phyloP scores from a whole-genome alignment of 2,888 invertebrate genomes.

The Parelbella ahira region DNA sequence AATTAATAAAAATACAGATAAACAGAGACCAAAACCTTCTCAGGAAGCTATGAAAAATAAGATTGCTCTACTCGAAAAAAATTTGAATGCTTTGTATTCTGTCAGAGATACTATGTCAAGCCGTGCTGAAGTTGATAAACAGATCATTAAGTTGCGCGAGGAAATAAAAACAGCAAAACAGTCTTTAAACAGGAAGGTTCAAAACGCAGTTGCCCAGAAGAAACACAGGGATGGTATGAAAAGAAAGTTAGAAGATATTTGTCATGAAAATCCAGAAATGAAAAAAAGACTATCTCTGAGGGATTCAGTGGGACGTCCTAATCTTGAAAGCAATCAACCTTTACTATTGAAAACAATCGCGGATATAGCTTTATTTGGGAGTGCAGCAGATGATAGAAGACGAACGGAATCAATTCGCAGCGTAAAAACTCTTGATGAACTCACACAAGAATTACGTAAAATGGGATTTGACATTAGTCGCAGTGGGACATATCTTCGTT shows the following conservation, averaged over 20 bases:
- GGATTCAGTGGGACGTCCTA: constrained; percentile 35
- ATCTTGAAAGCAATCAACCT: constrained; percentile 33
- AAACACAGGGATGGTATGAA: constrained; percentile 35
- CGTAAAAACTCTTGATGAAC: constrained; percentile 31
- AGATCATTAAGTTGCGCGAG: constrained; percentile 33
- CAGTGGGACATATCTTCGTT: constrained; percentile 32
- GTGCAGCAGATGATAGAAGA: constrained; percentile 32
- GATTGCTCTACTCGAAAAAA: constrained; percentile 32
- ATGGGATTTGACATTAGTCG: constrained; percentile 31
- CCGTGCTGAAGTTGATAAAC: constrained; percentile 33
- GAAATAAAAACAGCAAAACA: no score
- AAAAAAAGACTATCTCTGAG: constrained; percentile 35
- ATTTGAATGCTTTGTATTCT: constrained; percentile 33
- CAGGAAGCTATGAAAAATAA: no score
- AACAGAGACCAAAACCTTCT: no score
- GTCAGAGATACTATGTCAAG: constrained; percentile 34
- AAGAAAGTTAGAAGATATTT: constrained; percentile 36
- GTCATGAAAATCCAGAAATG: constrained; percentile 34
- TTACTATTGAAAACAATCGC: constrained; percentile 33
- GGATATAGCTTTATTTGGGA: constrained; percentile 35
- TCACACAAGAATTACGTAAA: constrained; percentile 30
- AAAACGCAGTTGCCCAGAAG: constrained; percentile 35
- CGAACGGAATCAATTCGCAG: constrained; percentile 32
- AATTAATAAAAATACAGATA: no score
- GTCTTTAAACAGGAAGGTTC: no score